A percentile compares a stretch with the other conserved stretches of the same genome.
Evolutionary conservation across 2,113 vertebrate genomes (phyloP).

Genomic region (Puffinus mauretanicus): DNA sequence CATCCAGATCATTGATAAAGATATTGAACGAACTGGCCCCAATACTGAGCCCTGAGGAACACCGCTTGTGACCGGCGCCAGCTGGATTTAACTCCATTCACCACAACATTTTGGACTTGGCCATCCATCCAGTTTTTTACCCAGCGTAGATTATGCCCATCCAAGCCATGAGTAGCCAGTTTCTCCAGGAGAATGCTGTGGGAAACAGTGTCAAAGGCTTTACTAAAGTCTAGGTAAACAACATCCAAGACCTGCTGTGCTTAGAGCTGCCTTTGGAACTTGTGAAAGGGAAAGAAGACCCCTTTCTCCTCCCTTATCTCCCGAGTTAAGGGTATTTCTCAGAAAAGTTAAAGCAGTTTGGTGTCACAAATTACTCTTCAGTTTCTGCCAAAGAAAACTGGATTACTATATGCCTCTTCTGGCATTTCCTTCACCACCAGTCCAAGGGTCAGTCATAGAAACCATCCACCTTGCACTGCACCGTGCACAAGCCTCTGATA

Average conservation of each 20-base stretch:
- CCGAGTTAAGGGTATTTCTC: not conserved
- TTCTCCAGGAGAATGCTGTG: too few relatives aligned
- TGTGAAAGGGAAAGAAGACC: not conserved
- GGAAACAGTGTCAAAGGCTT: too few relatives aligned
- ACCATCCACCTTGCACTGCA: not conserved
- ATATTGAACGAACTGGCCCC: too few relatives aligned
- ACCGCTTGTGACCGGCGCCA: too few relatives aligned
- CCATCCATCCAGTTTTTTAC: too few relatives aligned
- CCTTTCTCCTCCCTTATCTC: not conserved
- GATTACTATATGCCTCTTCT: not conserved
- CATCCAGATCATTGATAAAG: too few relatives aligned
- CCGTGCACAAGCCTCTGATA: not conserved
- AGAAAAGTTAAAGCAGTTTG: not conserved
- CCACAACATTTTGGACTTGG: too few relatives aligned
- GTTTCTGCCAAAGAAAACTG: not conserved
- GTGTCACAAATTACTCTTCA: not conserved
- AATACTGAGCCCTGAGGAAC: too few relatives aligned
- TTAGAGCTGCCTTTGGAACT: not conserved
- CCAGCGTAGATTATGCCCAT: too few relatives aligned
- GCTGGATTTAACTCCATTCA: too few relatives aligned
- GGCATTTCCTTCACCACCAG: not conserved
- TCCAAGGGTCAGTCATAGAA: not conserved
- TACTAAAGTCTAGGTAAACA: too few relatives aligned
- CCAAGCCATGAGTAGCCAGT: too few relatives aligned
- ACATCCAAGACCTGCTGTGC: not conserved